Conservation (phyloP, 2,113 vertebrate genomes). For the Rhadina sibilatrix region DNA sequence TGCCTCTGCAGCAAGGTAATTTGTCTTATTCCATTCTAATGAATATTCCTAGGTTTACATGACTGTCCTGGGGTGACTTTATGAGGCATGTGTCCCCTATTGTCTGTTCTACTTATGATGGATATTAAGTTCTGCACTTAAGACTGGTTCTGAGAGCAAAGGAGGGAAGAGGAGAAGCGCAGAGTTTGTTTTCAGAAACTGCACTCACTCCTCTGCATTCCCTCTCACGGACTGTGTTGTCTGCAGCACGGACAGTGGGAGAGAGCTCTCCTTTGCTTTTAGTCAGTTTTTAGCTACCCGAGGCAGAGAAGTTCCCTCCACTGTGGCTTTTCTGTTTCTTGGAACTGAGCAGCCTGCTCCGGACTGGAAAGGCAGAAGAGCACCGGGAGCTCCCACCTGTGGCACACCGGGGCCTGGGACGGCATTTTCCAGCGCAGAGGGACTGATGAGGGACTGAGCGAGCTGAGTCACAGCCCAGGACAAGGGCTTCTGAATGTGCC, state of each 20-base stretch:
- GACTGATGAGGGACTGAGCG: neutral
- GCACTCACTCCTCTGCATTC: neutral
- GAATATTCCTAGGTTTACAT: neutral
- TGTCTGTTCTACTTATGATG: neutral
- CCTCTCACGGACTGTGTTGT: neutral
- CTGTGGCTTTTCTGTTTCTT: neutral
- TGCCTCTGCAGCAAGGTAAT: neutral
- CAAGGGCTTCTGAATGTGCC: neutral
- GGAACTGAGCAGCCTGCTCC: neutral
- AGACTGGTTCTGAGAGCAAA: neutral
- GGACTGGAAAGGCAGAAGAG: neutral
- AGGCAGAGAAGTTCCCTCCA: neutral
- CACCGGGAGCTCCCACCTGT: neutral
- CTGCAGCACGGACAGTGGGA: neutral
- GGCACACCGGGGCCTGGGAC: fast-evolving
- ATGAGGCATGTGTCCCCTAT: neutral
- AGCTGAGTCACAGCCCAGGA: fast-evolving
- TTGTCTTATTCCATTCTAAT: neutral
- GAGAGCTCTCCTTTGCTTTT: neutral
- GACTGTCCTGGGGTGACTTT: neutral
- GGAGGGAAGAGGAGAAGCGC: neutral
- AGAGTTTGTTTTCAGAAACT: neutral
- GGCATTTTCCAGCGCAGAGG: neutral
- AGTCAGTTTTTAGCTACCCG: neutral
- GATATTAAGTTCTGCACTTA: neutral